A percentile compares a stretch with the other conserved stretches of the same genome.
Conservation (phyloP, 2,113 vertebrate genomes). For the Labeo rohita region DNA sequence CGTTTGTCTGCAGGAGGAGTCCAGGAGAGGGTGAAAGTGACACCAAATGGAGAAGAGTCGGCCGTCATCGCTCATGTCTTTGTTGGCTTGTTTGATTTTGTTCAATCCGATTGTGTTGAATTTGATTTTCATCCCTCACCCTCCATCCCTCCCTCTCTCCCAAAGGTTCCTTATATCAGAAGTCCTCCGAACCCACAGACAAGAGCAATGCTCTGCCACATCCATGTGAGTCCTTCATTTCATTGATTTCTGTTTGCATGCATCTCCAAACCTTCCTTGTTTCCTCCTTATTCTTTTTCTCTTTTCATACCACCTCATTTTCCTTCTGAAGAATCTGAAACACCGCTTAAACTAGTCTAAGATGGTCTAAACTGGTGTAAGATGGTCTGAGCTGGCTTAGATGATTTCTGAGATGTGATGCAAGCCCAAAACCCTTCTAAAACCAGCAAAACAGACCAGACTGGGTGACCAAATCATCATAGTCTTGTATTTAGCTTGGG, state of each 20-base stretch:
- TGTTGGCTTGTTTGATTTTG: conserved; percentile 77
- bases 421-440: too few relatives aligned
- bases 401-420: neutral
- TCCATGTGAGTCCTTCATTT: conserved; percentile 94
- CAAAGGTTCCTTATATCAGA: conserved; percentile 97
- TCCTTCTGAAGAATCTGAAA: conserved; percentile 6
- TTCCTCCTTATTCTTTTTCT: conserved; percentile 28
- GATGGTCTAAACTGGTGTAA: neutral
- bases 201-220: conserved; percentile 92
- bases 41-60: conserved; percentile 72
- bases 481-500: neutral
- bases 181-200: conserved; percentile 94
- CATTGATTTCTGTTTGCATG: conserved; percentile 39
- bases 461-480: too few relatives aligned
- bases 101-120: conserved; percentile 75
- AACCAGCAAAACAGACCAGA: neutral
- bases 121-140: conserved; percentile 80
- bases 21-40: conserved; percentile 52
- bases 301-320: neutral
- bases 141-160: conserved; percentile 69
- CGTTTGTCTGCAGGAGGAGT: conserved; percentile 68
- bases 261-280: conserved; percentile 36
- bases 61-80: conserved; percentile 81
- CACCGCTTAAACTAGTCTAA: neutral
- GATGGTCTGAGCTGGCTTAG: neutral